These are phyloP conservation scores for Polylopha cassiicola DNA, from an alignment of 2,888 invertebrate species.

Conservation along the genomic window DNA sequence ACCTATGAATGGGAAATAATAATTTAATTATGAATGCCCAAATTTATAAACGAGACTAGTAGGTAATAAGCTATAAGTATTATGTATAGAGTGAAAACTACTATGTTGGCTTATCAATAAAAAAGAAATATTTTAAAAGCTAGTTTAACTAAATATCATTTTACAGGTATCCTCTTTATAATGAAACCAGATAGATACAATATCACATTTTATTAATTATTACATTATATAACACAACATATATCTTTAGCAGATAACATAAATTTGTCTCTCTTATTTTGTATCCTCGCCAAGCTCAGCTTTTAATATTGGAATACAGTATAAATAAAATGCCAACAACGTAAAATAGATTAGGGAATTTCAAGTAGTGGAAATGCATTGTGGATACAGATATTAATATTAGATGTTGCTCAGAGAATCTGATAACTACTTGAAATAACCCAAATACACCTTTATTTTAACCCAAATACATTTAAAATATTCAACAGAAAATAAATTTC, in stretches of 20 bases:
- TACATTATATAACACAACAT: constrained; percentile 69
- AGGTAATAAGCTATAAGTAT: too few species aligned
- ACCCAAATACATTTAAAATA: constrained; percentile 18
- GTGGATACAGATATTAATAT: constrained; percentile 19
- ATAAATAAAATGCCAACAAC: constrained; percentile 70
- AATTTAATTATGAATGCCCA: too few species aligned
- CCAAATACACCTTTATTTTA: constrained; percentile 17
- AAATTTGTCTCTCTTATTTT: constrained; percentile 45
- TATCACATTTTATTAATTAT: constrained; percentile 74
- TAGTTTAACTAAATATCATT: too few species aligned
- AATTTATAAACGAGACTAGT: too few species aligned
- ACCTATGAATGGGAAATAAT: too few species aligned
- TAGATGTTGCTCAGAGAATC: constrained; percentile 7
- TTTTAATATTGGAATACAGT: constrained; percentile 62
- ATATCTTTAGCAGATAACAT: constrained; percentile 67
- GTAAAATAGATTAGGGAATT: constrained; percentile 39
- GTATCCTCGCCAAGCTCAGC: constrained; percentile 53
- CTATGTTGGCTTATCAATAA: too few species aligned
- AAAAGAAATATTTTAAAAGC: too few species aligned
- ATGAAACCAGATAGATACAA: constrained; percentile 40
- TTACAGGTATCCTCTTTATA: too few species aligned
- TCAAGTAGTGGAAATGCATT: constrained; percentile 35
- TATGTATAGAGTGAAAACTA: too few species aligned
- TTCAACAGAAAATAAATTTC: constrained; percentile 30
- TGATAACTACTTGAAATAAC: constrained; percentile 23